Conservation (phyloP, 2,113 vertebrate species). For the Erythrocercus mccallii region DNA sequence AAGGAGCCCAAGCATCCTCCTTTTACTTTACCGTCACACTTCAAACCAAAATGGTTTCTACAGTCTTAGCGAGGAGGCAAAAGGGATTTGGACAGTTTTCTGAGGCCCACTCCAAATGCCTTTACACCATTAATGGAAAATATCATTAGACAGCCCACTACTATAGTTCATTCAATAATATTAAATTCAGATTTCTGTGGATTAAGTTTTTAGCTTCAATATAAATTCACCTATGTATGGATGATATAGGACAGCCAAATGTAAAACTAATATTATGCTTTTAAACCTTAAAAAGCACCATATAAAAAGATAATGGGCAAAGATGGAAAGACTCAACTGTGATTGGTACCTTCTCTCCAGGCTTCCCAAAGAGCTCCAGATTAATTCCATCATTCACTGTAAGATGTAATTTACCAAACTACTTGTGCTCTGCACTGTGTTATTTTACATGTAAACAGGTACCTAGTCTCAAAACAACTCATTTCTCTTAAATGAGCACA, state of each 20-base stretch:
- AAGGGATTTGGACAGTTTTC: not conserved
- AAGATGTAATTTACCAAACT: not conserved
- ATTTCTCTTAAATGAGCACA: not conserved
- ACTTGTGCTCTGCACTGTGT: not conserved
- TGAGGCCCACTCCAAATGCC: not conserved
- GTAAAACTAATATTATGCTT: not conserved
- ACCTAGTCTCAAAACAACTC: not conserved
- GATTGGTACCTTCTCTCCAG: not conserved
- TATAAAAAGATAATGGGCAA: not conserved
- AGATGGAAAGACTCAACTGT: not conserved
- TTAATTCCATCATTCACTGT: rapidly evolving
- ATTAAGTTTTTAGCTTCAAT: not conserved
- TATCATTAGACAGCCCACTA: not conserved
- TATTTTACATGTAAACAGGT: not conserved
- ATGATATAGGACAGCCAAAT: not conserved
- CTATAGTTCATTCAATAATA: not conserved
- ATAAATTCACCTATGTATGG: not conserved
- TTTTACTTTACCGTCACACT: not conserved
- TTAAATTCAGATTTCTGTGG: not conserved
- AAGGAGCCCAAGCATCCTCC: not conserved
- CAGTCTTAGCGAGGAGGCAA: not conserved
- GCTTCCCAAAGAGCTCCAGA: not conserved
- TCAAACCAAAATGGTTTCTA: not conserved
- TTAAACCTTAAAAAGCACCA: not conserved
- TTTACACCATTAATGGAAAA: not conserved